Base-by-base conservation (phyloP, 2,797 vertebrate species). In the Limosa lapponica region DNA sequence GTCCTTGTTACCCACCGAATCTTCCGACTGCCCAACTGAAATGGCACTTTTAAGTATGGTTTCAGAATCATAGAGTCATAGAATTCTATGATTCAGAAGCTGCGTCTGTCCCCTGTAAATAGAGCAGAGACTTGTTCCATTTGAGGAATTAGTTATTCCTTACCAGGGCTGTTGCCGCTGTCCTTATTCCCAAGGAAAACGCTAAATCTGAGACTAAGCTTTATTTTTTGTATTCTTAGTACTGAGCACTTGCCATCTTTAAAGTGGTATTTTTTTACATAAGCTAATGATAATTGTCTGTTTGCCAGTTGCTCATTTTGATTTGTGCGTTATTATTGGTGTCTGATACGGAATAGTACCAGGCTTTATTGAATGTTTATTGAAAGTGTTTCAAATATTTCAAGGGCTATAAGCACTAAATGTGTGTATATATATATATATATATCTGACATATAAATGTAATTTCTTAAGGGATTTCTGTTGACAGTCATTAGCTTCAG, bases 341-440 rank as follows among this genome's bases (percentile, higher is more conserved):
- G 91, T 92, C 84, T 83, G 17, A 43, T 7, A 13, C 0, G 48
- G 82, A 95, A 51, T 64, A 58, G 62, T 13, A 44, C 75, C 48
- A 30, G 41, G 10, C 73, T 72, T 69, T 28, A 66, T 49, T 77
- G 82, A 95, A 52, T 73, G 58, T 43, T 71, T 30, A 70, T 49
- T 77, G 80, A 34, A 67, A 82, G 39, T 11, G 39, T 61, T 88
- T 59, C 49, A 87, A 84, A 64, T 91, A 72, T 73, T 61, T 58
- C 59, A 74, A 92, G 72, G 46, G 34, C 67, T 49, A 70, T 59
- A 43, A 58, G 64, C 5, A 22, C 65, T 32, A 69, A 10, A 2
- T 57, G 28, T 44, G 37, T 52, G 15, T 66, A 16, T 19, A 19
- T 49, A 28, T 66, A 16, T 19, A 19, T 49, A 28, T n/a, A 36